These are phyloP conservation scores for Trichonephila inaurata DNA, from an alignment of 1,140 invertebrate genomes.

Conservation along the genomic window DNA sequence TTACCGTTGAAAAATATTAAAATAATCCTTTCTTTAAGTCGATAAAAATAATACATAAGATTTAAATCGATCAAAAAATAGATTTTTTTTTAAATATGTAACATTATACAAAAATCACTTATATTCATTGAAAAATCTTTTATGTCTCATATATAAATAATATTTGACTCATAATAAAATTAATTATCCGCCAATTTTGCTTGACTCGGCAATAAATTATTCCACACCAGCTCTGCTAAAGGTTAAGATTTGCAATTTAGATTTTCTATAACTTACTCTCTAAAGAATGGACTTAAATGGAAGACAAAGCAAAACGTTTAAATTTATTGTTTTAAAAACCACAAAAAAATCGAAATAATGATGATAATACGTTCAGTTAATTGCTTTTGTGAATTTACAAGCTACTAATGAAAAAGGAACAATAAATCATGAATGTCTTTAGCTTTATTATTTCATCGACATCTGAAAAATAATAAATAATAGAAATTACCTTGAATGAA, in stretches of 20 bases:
- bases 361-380: neutral
- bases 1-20: no score
- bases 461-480: neutral
- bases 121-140: no score
- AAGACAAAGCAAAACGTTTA: neutral
- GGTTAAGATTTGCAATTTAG: slow-evolving; percentile 15
- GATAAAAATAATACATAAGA: no score
- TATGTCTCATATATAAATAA: no score
- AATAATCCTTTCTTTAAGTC: no score
- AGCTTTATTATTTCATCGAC: neutral
- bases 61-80: no score
- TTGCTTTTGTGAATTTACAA: slow-evolving; percentile 18
- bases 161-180: neutral
- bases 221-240: neutral
- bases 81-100: no score
- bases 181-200: slow-evolving; percentile 16
- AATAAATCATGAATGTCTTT: neutral
- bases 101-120: no score
- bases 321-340: neutral
- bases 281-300: neutral
- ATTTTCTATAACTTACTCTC: neutral
- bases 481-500: neutral
- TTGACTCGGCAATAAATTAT: neutral
- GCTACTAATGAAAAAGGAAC: neutral
- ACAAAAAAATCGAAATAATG: neutral